Percentiles rank a stretch among this genome's conserved stretches.
These are phyloP conservation scores for Mastomys coucha DNA, from an alignment of 2,113 vertebrate genomes.

Conservation along the genomic window DNA sequence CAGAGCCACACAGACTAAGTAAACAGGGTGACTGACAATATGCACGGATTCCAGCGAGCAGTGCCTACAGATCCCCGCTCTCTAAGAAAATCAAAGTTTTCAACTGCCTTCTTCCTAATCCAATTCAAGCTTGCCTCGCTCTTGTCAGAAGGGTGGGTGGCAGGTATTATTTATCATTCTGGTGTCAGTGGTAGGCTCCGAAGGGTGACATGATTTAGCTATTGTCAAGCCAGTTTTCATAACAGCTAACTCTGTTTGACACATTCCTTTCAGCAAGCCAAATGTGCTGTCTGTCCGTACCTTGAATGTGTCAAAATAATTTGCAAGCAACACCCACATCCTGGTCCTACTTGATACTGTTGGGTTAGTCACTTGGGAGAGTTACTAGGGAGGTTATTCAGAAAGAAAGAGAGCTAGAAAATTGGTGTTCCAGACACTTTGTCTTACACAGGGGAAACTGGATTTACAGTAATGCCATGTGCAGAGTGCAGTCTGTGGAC, in stretches of 20 bases:
- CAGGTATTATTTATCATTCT: constrained; percentile 76
- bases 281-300: constrained; percentile 75
- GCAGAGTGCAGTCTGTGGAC: background rate
- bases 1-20: constrained; percentile 48
- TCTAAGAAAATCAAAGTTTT: constrained; percentile 71
- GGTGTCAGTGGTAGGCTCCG: constrained; percentile 76
- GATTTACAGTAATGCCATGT: background rate
- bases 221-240: constrained; percentile 71
- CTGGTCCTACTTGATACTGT: constrained; percentile 36
- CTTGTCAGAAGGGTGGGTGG: constrained; percentile 75
- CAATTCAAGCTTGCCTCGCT: constrained; percentile 62
- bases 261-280: constrained; percentile 75
- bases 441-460: background rate
- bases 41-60: background rate
- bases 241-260: constrained; percentile 77
- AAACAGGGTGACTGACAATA: constrained; percentile 58
- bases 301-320: constrained; percentile 77
- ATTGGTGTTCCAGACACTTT: background rate
- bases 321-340: constrained; percentile 71
- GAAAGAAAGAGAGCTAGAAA: constrained; percentile 39
- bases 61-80: background rate
- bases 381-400: constrained; percentile 58
- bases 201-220: constrained; percentile 80
- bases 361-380: constrained; percentile 74
- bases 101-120: constrained; percentile 64